Evolutionary conservation across 92 coral and sea anemone genomes (phyloP), one percentile per base, ranked within the genome.

Genomic region (Anthopleura xanthogrammica): DNA sequence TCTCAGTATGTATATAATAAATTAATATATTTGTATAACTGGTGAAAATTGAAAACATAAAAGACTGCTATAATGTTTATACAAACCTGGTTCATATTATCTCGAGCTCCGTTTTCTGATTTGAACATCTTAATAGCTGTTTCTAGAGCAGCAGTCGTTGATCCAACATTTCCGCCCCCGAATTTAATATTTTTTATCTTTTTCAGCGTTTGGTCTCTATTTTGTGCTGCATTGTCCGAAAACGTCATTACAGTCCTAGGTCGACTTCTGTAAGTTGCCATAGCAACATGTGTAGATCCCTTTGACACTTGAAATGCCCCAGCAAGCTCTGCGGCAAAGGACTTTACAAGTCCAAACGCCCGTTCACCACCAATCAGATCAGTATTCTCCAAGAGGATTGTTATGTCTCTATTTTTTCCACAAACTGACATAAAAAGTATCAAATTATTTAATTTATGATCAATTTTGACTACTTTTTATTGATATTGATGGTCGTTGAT

Each of bases 301-400:
- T 13, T 43, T 17, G 83, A 85, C 5, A 85, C 42, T 12, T 70
- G 66, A 52, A 85, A 85, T 17, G 88, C 79, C 10, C 83, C 77
- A 22, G 79, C 79, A 19, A 85, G 71, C 39, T 78, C 81, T 52
- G 76, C 56, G 48, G 77, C 79, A 12, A 85, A 65, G 42, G 50
- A 29, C 76, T 85, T 85, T n/a, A 60, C 43, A 13, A 78, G 19
- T 78, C 62, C 88, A 72, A 85, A 85, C 16, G 83, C 83, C 79
- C 79, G 57, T 72, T 52, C n/a, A 20, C 83, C 88, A 12, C 88
- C 88, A 2, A 85, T 29, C 23, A 68, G 78, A 46, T 79, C 79
- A 8, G 88, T 78, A 39, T 79, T 85, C 60, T 85, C 88, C 41
- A 85, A 1, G 24, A 85, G 81, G 43, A 85, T 72, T 3, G 79